phyloP scores from a whole-genome alignment of 2,888 invertebrate genomes.

The Cheilosia pagana region DNA sequence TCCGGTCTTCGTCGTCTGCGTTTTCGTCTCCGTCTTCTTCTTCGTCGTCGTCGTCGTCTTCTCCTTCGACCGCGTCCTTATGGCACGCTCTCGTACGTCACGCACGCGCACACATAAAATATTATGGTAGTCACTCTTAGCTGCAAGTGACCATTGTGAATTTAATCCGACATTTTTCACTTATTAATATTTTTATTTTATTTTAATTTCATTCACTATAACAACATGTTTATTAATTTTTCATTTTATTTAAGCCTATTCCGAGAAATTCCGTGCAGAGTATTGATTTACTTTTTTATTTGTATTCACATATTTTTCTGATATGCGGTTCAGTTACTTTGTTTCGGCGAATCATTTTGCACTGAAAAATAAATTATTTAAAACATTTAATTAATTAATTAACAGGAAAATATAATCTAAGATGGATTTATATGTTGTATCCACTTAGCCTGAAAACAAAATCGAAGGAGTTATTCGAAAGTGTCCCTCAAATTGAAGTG shows the following conservation, averaged over 20 bases:
- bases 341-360: conserved; percentile 54
- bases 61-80: conserved; percentile 61
- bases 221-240: conserved; percentile 48
- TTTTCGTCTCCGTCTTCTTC: conserved; percentile 14
- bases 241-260: conserved; percentile 19
- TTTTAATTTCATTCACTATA: conserved; percentile 46
- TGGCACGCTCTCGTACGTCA: conserved; percentile 71
- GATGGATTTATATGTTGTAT: no score
- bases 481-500: no score
- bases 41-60: not conserved
- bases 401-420: not conserved
- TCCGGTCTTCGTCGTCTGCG: conserved; percentile 11
- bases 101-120: conserved; percentile 70
- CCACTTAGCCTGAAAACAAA: no score
- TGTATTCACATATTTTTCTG: conserved; percentile 53
- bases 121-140: conserved; percentile 53
- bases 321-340: conserved; percentile 20
- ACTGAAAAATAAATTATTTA: conserved; percentile 23
- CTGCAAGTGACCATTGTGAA: conserved; percentile 58
- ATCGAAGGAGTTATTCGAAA: no score
- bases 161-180: conserved; percentile 65
- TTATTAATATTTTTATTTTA: conserved; percentile 12
- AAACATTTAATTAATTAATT: not conserved
- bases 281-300: conserved; percentile 17
- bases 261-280: conserved; percentile 21